phyloP scores from a whole-genome alignment of 2,888 invertebrate species.

The Myopa tessellatipennis region DNA sequence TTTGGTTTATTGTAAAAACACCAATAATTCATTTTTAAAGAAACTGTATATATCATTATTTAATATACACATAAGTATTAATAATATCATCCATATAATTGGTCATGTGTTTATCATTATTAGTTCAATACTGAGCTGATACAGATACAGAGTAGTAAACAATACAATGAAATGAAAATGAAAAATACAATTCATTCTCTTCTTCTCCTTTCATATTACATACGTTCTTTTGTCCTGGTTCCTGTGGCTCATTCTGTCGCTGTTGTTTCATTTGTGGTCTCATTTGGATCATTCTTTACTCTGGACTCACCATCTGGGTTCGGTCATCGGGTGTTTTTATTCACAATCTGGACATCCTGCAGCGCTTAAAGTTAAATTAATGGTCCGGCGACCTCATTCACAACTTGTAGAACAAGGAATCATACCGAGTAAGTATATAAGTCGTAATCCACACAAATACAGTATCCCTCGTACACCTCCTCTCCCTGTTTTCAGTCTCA shows the following conservation, averaged over 20 bases:
- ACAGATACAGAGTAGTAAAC: too few relatives aligned
- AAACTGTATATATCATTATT: too few relatives aligned
- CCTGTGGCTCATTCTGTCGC: not conserved
- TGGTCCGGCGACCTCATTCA: conserved; percentile 93
- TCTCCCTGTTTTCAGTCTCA: too few relatives aligned
- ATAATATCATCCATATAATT: too few relatives aligned
- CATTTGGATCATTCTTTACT: not conserved
- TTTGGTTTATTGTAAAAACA: too few relatives aligned
- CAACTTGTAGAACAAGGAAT: conserved; percentile 98
- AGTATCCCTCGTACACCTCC: too few relatives aligned
- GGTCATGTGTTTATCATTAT: too few relatives aligned
- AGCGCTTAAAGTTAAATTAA: conserved; percentile 97
- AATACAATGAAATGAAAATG: not conserved
- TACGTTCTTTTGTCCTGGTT: not conserved
- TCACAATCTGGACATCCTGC: conserved; percentile 61
- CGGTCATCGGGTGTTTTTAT: too few relatives aligned
- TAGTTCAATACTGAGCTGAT: too few relatives aligned
- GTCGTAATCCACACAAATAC: too few relatives aligned
- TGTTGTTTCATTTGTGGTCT: not conserved
- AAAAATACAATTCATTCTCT: not conserved
- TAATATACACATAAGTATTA: too few relatives aligned
- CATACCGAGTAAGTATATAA: conserved; percentile 93
- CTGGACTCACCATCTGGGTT: not conserved
- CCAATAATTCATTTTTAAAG: too few relatives aligned
- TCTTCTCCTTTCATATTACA: not conserved